phyloP scores from a whole-genome alignment of 1,140 invertebrate genomes.

The Oscheius sp. region DNA sequence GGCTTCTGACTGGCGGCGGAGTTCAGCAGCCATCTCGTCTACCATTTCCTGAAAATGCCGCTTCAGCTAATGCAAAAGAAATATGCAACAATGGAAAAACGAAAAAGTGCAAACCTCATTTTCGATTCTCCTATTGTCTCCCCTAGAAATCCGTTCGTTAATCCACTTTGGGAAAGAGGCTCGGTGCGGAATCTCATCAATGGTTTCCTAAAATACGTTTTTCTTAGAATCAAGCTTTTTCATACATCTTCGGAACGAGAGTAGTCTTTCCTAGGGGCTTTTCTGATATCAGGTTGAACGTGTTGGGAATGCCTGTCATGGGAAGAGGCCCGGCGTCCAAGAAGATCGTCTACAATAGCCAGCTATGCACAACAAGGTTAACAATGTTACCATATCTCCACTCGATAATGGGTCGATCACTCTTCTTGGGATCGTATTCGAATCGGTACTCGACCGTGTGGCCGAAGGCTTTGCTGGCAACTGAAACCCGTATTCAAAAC shows the following conservation, averaged over 20 bases:
- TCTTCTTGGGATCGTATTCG: constrained; percentile 24
- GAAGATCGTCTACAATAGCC: neutral
- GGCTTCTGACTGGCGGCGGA: constrained; percentile 13
- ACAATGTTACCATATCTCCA: constrained; percentile 12
- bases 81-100: too few relatives aligned
- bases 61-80: constrained; percentile 14
- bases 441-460: constrained; percentile 24
- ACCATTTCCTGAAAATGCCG: constrained; percentile 15
- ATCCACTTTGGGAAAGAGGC: too few relatives aligned
- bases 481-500: too few relatives aligned
- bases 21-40: constrained; percentile 16
- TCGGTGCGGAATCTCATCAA: too few relatives aligned
- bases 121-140: too few relatives aligned
- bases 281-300: neutral
- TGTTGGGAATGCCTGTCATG: too few relatives aligned
- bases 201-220: neutral
- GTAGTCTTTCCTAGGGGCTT: neutral
- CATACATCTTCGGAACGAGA: too few relatives aligned
- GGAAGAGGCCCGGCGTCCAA: neutral
- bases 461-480: constrained; percentile 3
- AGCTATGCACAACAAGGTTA: neutral
- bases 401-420: constrained; percentile 4
- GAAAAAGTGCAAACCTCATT: too few relatives aligned
- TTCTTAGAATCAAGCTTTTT: too few relatives aligned
- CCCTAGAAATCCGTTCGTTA: too few relatives aligned